Conservation (phyloP, 2,113 vertebrate genomes). For the Petrocephalus microphthalmus region DNA sequence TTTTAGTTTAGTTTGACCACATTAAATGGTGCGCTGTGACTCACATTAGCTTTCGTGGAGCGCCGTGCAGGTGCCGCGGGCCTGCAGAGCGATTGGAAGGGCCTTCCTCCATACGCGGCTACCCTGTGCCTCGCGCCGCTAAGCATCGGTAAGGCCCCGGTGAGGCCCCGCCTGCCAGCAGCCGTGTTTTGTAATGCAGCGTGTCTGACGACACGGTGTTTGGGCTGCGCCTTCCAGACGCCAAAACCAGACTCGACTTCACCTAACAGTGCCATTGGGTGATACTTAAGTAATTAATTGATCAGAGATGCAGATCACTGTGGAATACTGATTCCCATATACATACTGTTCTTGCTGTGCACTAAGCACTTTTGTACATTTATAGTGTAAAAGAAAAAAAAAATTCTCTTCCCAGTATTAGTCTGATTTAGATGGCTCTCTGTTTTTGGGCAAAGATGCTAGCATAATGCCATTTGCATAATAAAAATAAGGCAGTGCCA, state of each 20-base stretch:
- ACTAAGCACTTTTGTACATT: neutral
- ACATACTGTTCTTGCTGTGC: neutral
- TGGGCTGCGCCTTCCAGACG: neutral
- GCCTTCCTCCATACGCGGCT: neutral
- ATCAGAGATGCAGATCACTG: neutral
- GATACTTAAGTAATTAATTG: neutral
- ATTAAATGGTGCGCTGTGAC: neutral
- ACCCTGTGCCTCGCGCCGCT: neutral
- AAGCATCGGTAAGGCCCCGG: neutral
- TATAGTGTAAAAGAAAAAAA: too few relatives aligned
- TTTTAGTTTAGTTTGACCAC: slow-evolving; percentile 10
- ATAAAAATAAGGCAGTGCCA: neutral
- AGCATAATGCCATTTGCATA: neutral
- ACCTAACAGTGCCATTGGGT: neutral
- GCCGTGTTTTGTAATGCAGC: neutral
- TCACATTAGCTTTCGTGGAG: neutral
- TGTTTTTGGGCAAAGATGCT: neutral
- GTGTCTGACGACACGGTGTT: neutral
- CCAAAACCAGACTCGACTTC: neutral
- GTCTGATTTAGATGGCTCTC: neutral
- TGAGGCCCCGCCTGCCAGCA: neutral
- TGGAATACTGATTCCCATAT: neutral
- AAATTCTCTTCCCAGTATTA: neutral
- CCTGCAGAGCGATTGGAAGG: neutral
- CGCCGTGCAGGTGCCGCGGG: neutral